Evolutionary conservation across 2,797 vertebrate genomes (phyloP), one percentile per base, ranked within the genome.

Genomic region (Taenioides sp.): DNA sequence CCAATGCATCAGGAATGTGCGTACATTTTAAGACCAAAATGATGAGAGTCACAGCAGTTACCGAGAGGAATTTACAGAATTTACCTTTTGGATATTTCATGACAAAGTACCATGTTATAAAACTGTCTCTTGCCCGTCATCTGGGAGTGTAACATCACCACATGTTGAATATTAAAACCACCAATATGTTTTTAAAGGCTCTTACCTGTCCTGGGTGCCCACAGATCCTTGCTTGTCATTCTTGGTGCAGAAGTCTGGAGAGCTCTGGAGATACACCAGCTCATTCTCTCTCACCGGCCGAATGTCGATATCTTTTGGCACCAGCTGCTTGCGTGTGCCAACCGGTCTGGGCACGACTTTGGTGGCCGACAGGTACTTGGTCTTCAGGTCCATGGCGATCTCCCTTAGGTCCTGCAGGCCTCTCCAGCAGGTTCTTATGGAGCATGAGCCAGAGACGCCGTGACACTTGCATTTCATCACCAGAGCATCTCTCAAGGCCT

Each of bases 391-490:
- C 84, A 96, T 20, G 57, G 97, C 96, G 40, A 99, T 95, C 67
- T 98, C 96, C 66, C 90, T 93, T 55, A 99, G 93, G 78, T 99
- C 98, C 80, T 97, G 97, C 64, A 99, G 93, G 70, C 98, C 98
- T 91, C 94, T 96, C 98, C 98, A 99, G 91, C 98, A 99, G 71
- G 98, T 99, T 86, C 96, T 95, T 86, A 99, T 97, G 50, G 98
- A 99, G 90, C 98, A 99, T 81, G 98, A 99, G 70, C 98, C 98
- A 0, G 98, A 99, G 3, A 99, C 98, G 0, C 98, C 98, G 0
- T 99, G 98, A 83, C 98, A 99, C 74, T 99, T 99, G 89, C 98
- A 99, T 90, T 99, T 99, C 95, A 97, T 94, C 84, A 98, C 98
- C 86, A 99, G 81, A 7, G 97, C 96, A 2, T 95, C 95, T 71